Evolutionary conservation across 2,888 invertebrate genomes (phyloP).

Genomic region (Dioctria linearis): DNA sequence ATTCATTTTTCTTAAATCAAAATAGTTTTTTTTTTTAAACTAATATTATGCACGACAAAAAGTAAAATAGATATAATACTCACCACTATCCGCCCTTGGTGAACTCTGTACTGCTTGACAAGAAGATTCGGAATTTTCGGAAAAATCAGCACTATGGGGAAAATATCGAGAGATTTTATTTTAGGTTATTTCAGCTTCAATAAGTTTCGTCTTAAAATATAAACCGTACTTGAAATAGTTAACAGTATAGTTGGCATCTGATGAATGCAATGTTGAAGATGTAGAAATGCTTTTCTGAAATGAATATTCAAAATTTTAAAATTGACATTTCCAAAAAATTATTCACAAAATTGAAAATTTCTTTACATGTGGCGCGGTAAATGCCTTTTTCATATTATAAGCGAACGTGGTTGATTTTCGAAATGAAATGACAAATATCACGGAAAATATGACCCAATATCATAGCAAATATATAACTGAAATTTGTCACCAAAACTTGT

Average conservation of each 20-base stretch:
- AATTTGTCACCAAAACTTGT: conserved; percentile 53
- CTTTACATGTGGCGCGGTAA: neutral
- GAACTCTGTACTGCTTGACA: conserved; percentile 4
- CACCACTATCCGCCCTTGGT: conserved; percentile 39
- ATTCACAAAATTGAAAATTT: neutral
- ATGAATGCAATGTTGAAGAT: conserved; percentile 12
- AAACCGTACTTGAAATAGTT: conserved; percentile 54
- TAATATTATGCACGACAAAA: no score
- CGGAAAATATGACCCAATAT: conserved; percentile 54
- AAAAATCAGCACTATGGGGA: conserved; percentile 35
- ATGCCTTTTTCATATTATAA: conserved; percentile 53
- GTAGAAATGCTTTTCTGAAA: conserved; percentile 46
- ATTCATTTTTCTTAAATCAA: no score
- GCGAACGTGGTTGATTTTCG: conserved; percentile 44
- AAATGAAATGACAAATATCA: conserved; percentile 44
- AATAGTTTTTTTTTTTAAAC: no score
- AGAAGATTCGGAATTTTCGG: conserved; percentile 54
- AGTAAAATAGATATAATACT: neutral
- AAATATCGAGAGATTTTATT: conserved; percentile 10
- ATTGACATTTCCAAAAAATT: neutral
- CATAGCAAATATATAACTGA: conserved; percentile 56
- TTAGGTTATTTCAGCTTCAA: conserved; percentile 38
- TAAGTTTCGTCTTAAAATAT: conserved; percentile 8
- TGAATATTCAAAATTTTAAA: conserved; percentile 26
- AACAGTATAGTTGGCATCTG: conserved; percentile 47